Evolutionary conservation across 1,140 invertebrate species (phyloP).

Genomic region (Psix sp.): DNA sequence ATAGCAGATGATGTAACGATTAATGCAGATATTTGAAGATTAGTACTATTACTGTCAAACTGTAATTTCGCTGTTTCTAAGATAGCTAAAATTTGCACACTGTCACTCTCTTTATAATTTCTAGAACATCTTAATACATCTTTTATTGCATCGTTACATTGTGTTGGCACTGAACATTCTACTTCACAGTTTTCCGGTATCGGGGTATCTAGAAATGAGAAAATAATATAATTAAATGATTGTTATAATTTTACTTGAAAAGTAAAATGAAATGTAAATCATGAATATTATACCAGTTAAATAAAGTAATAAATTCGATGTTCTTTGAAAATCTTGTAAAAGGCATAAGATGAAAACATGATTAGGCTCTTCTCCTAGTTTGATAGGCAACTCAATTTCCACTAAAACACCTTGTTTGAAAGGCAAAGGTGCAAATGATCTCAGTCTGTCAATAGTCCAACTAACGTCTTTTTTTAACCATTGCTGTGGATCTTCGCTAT

Average conservation of each 20-base stretch:
- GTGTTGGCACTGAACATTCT: conserved; percentile 69
- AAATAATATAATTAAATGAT: background rate
- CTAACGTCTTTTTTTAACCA: conserved; percentile 73
- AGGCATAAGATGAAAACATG: conserved; percentile 68
- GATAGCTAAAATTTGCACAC: conserved; percentile 73
- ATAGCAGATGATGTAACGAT: conserved; percentile 67
- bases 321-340: conserved; percentile 74
- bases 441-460: conserved; percentile 73
- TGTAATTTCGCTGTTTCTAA: conserved; percentile 70
- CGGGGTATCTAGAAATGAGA: conserved; percentile 44
- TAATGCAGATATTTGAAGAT: conserved; percentile 67
- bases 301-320: conserved; percentile 73
- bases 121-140: conserved; percentile 57
- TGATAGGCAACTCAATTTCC: conserved; percentile 68
- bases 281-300: conserved; percentile 63
- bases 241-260: conserved; percentile 33
- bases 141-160: conserved; percentile 64
- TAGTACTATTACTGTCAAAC: conserved; percentile 60
- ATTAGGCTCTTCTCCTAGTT: conserved; percentile 58
- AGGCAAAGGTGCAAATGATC: conserved; percentile 70
- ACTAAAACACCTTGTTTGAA: conserved; percentile 74
- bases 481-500: conserved; percentile 70
- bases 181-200: conserved; percentile 74
- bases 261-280: conserved; percentile 1
- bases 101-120: conserved; percentile 64